These are phyloP conservation scores for Zootoca vivipara DNA, from an alignment of 2,113 vertebrate species.

Conservation along the genomic window DNA sequence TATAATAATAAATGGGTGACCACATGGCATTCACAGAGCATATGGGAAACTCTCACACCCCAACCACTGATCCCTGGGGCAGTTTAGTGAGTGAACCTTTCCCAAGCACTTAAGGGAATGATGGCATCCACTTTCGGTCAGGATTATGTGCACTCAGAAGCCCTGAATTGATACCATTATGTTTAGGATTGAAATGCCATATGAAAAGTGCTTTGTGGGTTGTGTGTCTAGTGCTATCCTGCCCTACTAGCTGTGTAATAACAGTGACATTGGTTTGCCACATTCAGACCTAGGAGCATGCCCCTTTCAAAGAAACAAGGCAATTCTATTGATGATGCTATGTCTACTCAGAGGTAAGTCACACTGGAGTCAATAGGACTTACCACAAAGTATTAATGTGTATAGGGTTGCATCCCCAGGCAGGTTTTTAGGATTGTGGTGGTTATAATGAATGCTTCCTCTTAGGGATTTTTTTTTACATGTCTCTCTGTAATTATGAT, in stretches of 20 bases:
- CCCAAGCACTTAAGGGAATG: neutral
- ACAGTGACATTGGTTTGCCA: neutral
- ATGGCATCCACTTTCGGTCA: neutral
- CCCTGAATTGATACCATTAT: neutral
- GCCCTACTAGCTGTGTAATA: neutral
- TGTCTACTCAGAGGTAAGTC: neutral
- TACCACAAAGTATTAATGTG: neutral
- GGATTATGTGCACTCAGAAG: neutral
- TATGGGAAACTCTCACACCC: neutral
- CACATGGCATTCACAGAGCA: neutral
- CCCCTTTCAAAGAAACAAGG: neutral
- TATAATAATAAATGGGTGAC: neutral
- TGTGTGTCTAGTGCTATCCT: neutral
- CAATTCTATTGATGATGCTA: neutral
- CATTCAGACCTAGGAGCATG: no score
- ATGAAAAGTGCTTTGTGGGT: neutral
- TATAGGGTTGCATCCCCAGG: neutral
- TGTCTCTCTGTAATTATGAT: neutral
- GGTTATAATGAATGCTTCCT: neutral
- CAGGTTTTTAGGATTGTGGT: neutral
- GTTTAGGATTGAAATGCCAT: neutral
- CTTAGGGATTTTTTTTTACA: neutral
- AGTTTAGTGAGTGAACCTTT: neutral
- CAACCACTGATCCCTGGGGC: neutral
- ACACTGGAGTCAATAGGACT: neutral